Conservation (phyloP, 2,113 vertebrate species). For the Pachycephala philippinensis region DNA sequence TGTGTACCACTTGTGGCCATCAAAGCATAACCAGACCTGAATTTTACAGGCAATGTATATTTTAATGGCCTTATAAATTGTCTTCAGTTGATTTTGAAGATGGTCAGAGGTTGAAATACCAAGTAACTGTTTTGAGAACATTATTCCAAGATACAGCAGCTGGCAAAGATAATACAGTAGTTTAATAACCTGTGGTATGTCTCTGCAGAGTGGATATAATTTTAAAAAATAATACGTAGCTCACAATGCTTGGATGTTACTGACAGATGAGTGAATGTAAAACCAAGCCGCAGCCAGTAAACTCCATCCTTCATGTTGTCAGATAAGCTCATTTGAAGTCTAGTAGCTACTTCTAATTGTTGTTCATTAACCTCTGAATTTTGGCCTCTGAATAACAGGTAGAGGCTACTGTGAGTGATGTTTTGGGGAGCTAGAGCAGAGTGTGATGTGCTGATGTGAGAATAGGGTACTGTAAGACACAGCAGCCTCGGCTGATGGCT, state of each 20-base stretch:
- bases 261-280: neutral
- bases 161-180: neutral
- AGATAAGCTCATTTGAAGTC: neutral
- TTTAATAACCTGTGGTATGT: neutral
- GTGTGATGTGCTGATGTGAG: neutral
- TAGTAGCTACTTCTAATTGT: neutral
- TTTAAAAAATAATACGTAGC: neutral
- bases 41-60: neutral
- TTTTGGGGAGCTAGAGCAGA: neutral
- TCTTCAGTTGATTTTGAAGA: neutral
- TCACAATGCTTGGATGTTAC: neutral
- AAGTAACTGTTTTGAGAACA: neutral
- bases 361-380: neutral
- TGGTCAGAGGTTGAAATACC: neutral
- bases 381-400: neutral
- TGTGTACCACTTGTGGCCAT: neutral
- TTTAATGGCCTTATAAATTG: neutral
- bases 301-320: neutral
- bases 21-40: neutral
- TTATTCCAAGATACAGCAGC: neutral
- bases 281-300: neutral
- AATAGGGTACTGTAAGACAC: neutral
- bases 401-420: neutral
- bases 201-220: neutral
- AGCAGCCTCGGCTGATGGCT: neutral